Base-by-base conservation (phyloP, 1,140 invertebrate genomes). In the Pogonognathellus flavescens region DNA sequence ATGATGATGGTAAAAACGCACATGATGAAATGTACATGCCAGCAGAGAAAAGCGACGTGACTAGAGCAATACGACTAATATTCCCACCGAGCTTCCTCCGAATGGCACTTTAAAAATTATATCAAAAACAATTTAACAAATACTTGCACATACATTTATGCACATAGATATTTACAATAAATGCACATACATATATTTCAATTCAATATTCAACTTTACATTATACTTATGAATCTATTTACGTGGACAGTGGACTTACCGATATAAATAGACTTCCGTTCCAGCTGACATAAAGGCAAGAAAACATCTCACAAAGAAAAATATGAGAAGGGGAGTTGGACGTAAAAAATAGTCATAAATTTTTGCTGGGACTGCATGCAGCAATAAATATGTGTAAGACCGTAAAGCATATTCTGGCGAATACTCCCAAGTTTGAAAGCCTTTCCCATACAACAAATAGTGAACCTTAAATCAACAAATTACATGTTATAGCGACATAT, bases 401-500 rank as follows among this genome's bases (percentile, higher is more conserved):
- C 99, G 92, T 62, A 99, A 93, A 0, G 97, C 97, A 92, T 95
- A 99, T 85, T 93, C 91, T 18, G 98, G 97, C 89, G 97, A 98
- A 90, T 99, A 99, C 91, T 99, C 99, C 99, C 98, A 99, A 72
- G 99, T 99, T 92, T 99, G 98, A 88, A 99, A 94, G 10, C 98
- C 97, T 90, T 93, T 94, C 16, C 95, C 96, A 91, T 96, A 97
- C 22, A 99, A 89, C 70, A 97, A 89, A 89, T 93, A 95, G 90
- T 97, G 95, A 88, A 93, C 93, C 95, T 97, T 91, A 85, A 93
- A 93, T 89, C 89, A 87, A 80, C 49, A 85, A 52, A 13, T n/a
- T n/a, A n/a, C n/a, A n/a, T n/a, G n/a, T n/a, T n/a, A n/a, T n/a
- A n/a, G n/a, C n/a, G n/a, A n/a, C n/a, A n/a, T n/a, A n/a, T n/a